These are phyloP conservation scores for Fragum whitleyi DNA, from an alignment of 2,888 invertebrate species.

Conservation along the genomic window DNA sequence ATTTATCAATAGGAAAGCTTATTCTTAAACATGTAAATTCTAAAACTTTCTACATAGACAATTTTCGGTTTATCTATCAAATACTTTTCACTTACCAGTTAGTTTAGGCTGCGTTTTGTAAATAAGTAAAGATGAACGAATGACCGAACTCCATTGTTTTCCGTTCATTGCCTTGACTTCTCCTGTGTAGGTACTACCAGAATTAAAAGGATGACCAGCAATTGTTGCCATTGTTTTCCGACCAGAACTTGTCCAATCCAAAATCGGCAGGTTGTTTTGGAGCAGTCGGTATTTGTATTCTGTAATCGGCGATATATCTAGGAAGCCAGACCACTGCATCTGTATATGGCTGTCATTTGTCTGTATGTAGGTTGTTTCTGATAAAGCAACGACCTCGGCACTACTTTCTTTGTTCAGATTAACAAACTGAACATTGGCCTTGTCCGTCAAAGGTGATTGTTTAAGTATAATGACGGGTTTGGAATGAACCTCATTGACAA, in stretches of 20 bases:
- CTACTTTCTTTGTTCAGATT: not conserved
- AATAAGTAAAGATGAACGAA: not conserved
- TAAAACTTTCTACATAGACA: too few relatives aligned
- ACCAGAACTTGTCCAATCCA: slow-evolving; percentile 7
- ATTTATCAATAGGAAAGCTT: too few relatives aligned
- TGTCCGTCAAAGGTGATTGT: not conserved
- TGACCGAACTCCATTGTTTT: not conserved
- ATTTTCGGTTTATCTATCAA: too few relatives aligned
- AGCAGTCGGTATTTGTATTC: slow-evolving; percentile 7
- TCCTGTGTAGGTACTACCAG: not conserved
- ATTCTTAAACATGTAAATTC: too few relatives aligned
- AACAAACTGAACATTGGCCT: not conserved
- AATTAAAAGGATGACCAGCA: not conserved
- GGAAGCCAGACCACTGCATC: slow-evolving; percentile 7
- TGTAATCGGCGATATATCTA: not conserved
- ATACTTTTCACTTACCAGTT: not conserved
- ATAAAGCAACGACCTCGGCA: not conserved
- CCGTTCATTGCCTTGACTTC: slow-evolving; percentile 2
- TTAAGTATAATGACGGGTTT: not conserved
- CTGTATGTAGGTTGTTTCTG: not conserved
- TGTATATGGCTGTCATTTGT: slow-evolving; percentile 10
- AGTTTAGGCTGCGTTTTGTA: not conserved
- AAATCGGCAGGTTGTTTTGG: not conserved
- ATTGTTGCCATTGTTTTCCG: not conserved
- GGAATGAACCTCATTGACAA: not conserved